These are phyloP conservation scores for Willisornis vidua DNA, from an alignment of 2,113 vertebrate species.

Conservation along the genomic window DNA sequence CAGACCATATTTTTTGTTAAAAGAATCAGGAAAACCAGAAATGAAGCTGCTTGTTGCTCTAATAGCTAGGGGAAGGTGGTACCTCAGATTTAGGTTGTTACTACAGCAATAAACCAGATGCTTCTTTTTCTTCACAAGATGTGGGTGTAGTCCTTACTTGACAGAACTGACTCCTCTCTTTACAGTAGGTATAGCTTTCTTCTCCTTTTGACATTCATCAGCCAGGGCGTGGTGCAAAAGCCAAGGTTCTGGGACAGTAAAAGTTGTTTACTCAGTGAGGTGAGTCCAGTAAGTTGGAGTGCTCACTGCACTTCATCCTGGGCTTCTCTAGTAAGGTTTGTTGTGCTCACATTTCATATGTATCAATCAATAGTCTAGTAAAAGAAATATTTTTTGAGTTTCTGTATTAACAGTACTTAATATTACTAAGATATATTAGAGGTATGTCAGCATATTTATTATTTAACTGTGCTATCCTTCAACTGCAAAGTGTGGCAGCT, in stretches of 20 bases:
- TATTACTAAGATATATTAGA: not conserved
- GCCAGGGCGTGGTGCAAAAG: not conserved
- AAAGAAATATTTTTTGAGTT: not conserved
- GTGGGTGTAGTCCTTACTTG: not conserved
- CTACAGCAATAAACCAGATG: not conserved
- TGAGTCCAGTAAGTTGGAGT: not conserved
- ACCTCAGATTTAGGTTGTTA: not conserved
- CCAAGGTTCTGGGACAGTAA: not conserved
- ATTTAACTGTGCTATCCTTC: not conserved
- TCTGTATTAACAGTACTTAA: not conserved
- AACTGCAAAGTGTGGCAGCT: not conserved
- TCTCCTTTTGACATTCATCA: not conserved
- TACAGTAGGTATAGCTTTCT: not conserved
- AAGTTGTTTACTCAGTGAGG: not conserved
- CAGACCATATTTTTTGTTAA: not conserved
- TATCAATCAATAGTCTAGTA: not conserved
- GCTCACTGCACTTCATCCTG: not conserved
- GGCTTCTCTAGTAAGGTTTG: not conserved
- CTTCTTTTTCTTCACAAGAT: not conserved
- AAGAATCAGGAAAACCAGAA: not conserved
- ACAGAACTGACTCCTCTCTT: not conserved
- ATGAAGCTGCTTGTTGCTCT: not conserved
- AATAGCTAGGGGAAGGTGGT: not conserved
- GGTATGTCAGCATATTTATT: not conserved
- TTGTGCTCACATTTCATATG: not conserved